Percentiles rank a stretch among this genome's conserved stretches.
Conservation (phyloP, 1,140 invertebrate species). For the Dendroctonus ponderosae region DNA sequence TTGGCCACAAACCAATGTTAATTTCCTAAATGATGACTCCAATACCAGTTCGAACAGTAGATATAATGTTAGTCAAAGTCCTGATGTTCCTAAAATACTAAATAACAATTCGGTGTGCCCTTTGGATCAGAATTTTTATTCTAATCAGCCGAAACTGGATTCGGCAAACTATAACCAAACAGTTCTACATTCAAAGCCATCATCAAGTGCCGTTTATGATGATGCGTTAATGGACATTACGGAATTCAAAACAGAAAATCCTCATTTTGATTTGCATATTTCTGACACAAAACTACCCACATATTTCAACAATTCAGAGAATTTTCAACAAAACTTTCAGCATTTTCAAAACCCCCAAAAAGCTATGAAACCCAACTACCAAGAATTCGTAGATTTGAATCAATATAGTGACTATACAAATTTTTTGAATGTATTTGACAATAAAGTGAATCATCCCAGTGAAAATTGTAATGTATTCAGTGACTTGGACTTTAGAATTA, state of each 20-base stretch:
- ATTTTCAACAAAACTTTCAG: conserved; percentile 37
- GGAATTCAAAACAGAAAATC: conserved; percentile 34
- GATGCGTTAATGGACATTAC: conserved; percentile 22
- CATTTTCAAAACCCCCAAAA: conserved; percentile 30
- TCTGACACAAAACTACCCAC: neutral
- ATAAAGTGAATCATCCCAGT: conserved; percentile 35
- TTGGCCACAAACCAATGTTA: conserved; percentile 40
- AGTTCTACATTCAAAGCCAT: conserved; percentile 16
- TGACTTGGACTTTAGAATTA: conserved; percentile 44
- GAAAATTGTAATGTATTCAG: conserved; percentile 34
- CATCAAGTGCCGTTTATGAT: conserved; percentile 23
- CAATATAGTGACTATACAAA: conserved; percentile 44
- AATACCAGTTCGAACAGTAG: conserved; percentile 47
- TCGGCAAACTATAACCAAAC: conserved; percentile 15
- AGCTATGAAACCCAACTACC: conserved; percentile 32
- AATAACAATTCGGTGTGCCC: conserved; percentile 40
- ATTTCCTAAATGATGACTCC: conserved; percentile 46
- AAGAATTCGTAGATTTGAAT: conserved; percentile 41
- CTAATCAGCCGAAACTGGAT: conserved; percentile 31
- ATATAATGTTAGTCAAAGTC: conserved; percentile 47
- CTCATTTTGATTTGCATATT: conserved; percentile 17
- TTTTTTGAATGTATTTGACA: conserved; percentile 41
- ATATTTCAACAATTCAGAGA: conserved; percentile 30
- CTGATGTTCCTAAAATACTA: conserved; percentile 38
- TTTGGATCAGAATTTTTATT: conserved; percentile 34